Conservation (phyloP, 2,113 vertebrate species). For the Dromaius novaehollandiae region DNA sequence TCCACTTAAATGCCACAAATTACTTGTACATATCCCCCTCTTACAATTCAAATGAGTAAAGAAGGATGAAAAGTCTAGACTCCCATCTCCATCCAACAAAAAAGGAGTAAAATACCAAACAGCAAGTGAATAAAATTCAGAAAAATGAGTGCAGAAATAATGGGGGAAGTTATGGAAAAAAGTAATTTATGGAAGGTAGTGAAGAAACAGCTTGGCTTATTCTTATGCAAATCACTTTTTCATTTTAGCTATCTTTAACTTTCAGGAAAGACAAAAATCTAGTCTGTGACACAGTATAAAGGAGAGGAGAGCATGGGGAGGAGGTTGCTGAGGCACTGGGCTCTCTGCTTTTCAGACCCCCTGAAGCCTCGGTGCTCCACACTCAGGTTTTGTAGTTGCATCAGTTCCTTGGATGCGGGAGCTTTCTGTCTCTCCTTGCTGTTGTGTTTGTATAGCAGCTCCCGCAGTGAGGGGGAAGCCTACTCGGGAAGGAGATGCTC, state of each 20-base stretch:
- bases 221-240: not conserved
- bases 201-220: not conserved
- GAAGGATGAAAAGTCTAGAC: not conserved
- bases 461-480: not conserved
- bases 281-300: not conserved
- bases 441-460: not conserved
- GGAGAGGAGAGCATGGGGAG: not conserved
- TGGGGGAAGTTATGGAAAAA: not conserved
- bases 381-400: not conserved
- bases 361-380: not conserved
- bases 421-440: not conserved
- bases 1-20: not conserved
- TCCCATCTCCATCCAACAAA: fast-evolving
- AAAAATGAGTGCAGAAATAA: not conserved
- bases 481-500: not conserved
- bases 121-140: not conserved
- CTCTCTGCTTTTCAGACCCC: not conserved
- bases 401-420: not conserved
- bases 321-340: not conserved
- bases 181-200: not conserved
- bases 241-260: not conserved
- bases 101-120: not conserved
- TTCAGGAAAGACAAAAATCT: not conserved
- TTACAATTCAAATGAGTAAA: not conserved
- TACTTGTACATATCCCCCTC: not conserved